A percentile compares a stretch with the other conserved stretches of the same genome.
phyloP scores from a whole-genome alignment of 1,140 invertebrate species.

The Pristionchus pacificus region DNA sequence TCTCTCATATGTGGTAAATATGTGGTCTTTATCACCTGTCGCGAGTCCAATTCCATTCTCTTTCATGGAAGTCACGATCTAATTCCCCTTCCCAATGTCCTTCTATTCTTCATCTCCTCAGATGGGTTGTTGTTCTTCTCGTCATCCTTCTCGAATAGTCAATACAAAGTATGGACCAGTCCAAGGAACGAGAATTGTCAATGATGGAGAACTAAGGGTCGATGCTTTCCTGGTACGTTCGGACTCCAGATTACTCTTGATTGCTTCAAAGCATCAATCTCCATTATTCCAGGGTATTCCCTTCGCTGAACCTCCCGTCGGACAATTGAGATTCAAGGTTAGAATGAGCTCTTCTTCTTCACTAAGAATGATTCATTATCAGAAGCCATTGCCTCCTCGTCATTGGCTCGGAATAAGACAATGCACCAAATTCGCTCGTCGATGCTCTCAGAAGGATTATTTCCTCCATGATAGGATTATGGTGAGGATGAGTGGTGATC shows the following conservation, averaged over 20 bases:
- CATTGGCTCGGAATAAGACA: slow-evolving; percentile 28
- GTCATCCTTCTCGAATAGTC: background rate
- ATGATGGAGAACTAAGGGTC: background rate
- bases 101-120: no score
- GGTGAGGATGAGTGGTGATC: slow-evolving; percentile 12
- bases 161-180: background rate
- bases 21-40: no score
- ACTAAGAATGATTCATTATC: background rate
- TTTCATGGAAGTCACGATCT: no score
- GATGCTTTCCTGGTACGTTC: background rate
- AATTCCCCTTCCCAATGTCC: no score
- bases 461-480: slow-evolving; percentile 35
- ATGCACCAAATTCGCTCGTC: slow-evolving; percentile 31
- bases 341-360: background rate
- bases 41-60: no score
- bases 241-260: background rate
- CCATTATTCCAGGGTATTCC: background rate
- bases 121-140: background rate
- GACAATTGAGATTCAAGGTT: background rate
- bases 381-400: slow-evolving; percentile 44
- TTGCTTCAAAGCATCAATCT: background rate
- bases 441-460: slow-evolving; percentile 39
- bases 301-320: background rate
- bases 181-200: background rate
- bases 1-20: no score